Percentiles rank a stretch among this genome's conserved stretches.
phyloP scores from a whole-genome alignment of 2,797 vertebrate species.

The Crax fasciolata region DNA sequence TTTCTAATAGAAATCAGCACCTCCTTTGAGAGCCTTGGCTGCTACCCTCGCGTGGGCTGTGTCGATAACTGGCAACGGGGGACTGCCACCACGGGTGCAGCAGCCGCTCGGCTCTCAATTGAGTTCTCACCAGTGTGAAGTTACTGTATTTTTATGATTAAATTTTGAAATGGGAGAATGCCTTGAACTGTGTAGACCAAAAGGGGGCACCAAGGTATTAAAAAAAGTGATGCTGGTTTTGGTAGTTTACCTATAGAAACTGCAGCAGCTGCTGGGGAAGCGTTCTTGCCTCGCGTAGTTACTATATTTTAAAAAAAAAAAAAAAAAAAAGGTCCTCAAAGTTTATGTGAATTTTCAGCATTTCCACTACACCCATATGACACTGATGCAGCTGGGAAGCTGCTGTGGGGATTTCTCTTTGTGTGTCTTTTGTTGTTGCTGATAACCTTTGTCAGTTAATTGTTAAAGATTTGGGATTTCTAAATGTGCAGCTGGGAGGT shows the following conservation, averaged over 20 bases:
- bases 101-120: slow-evolving; percentile 55
- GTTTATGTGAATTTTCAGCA: background rate
- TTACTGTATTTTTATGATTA: slow-evolving; percentile 70
- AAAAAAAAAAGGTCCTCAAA: background rate
- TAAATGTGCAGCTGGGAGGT: background rate
- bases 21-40: slow-evolving; percentile 65
- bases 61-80: slow-evolving; percentile 56
- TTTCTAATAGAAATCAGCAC: slow-evolving; percentile 43
- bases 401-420: background rate
- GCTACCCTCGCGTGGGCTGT: slow-evolving; percentile 38
- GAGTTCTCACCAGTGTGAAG: slow-evolving; percentile 77
- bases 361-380: background rate
- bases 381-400: background rate
- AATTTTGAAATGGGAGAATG: slow-evolving; percentile 55
- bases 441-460: background rate
- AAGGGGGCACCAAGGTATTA: slow-evolving; percentile 93
- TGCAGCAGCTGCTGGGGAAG: background rate
- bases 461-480: background rate
- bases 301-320: background rate
- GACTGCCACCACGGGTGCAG: slow-evolving; percentile 44
- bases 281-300: background rate
- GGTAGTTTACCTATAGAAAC: slow-evolving; percentile 36
- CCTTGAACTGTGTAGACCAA: slow-evolving; percentile 87
- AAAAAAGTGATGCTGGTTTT: slow-evolving; percentile 23
- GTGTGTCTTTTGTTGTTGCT: background rate